phyloP scores from a whole-genome alignment of 2,113 vertebrate genomes.

The Notiomystis cincta region DNA sequence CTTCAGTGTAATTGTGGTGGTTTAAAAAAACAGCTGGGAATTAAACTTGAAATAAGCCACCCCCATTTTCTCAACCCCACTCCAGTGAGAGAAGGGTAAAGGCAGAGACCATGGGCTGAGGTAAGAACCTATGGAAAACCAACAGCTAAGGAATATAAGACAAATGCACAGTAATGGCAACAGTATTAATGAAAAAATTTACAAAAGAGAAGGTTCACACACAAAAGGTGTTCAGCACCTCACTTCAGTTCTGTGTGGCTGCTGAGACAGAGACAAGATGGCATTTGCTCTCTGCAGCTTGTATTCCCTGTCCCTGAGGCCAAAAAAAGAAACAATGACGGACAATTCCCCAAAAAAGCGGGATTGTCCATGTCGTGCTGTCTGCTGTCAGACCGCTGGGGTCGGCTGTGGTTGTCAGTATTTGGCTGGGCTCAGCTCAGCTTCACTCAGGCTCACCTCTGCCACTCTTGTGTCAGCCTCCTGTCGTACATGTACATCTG shows the following conservation, averaged over 20 bases:
- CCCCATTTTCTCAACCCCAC: neutral
- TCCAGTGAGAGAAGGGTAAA: neutral
- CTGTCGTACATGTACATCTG: rapidly evolving
- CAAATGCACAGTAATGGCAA: neutral
- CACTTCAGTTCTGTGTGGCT: neutral
- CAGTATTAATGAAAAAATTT: neutral
- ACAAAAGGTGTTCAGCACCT: neutral
- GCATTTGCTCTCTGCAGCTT: rapidly evolving
- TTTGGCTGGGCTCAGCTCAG: rapidly evolving
- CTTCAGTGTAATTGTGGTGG: neutral
- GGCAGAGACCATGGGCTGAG: neutral
- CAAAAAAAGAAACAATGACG: rapidly evolving
- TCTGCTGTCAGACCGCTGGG: rapidly evolving
- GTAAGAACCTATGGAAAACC: rapidly evolving
- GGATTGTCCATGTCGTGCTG: neutral
- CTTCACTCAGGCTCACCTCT: rapidly evolving
- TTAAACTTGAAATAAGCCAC: neutral
- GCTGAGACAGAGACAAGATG: neutral
- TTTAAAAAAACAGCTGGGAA: neutral
- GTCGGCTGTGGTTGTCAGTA: neutral
- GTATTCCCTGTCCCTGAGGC: rapidly evolving
- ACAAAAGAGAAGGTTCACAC: neutral
- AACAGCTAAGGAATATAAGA: neutral
- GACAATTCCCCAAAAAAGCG: neutral
- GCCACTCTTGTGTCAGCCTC: neutral